Evolutionary conservation across 1,140 invertebrate genomes (phyloP).

Genomic region (Coenobita brevimanus): DNA sequence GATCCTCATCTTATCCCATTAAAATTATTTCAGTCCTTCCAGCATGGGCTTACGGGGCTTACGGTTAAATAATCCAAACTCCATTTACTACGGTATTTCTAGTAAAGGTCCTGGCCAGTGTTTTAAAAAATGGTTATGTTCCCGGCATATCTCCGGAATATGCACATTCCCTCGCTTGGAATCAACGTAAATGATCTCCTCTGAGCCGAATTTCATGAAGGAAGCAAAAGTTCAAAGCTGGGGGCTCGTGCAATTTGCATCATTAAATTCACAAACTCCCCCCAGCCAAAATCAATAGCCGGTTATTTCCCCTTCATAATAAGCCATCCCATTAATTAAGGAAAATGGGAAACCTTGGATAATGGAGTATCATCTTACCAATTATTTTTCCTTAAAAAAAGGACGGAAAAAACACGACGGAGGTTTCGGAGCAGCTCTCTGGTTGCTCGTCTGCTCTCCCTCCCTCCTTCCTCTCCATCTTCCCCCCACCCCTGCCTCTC

Average conservation of each 20-base stretch:
- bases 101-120: no score
- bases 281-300: neutral
- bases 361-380: slow-evolving; percentile 50
- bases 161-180: no score
- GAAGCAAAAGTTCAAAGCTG: neutral
- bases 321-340: slow-evolving; percentile 31
- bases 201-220: no score
- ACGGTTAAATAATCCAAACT: no score
- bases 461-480: neutral
- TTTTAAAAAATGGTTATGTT: no score
- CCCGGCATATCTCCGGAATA: no score
- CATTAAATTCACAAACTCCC: neutral
- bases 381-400: slow-evolving; percentile 38
- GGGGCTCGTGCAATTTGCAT: neutral
- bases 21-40: no score
- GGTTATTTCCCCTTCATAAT: slow-evolving; percentile 31
- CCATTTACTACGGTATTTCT: no score
- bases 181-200: no score
- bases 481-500: neutral
- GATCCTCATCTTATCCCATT: no score
- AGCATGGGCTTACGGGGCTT: no score
- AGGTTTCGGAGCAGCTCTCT: no score
- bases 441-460: neutral
- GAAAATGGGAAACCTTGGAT: slow-evolving; percentile 32
- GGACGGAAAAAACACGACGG: neutral